Evolutionary conservation across 2,113 vertebrate species (phyloP).

Genomic region (Rhea pennata): DNA sequence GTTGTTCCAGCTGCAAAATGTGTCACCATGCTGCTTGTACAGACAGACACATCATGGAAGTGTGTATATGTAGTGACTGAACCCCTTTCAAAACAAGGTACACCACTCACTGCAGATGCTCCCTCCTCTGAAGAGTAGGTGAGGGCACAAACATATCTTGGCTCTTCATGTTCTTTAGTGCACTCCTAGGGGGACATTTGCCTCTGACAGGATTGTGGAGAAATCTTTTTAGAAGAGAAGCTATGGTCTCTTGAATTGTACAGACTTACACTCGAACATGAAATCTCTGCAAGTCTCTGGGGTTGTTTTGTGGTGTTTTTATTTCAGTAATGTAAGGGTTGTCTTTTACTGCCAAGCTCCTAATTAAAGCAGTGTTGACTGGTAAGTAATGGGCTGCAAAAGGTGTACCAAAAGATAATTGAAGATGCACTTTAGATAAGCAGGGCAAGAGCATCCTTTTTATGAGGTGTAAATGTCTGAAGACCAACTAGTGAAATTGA

Average conservation of each 20-base stretch:
- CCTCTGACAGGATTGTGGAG: not conserved
- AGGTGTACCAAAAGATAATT: conserved; percentile 62
- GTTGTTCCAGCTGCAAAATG: not conserved
- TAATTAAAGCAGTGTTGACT: conserved; percentile 57
- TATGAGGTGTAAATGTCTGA: conserved; percentile 66
- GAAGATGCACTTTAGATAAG: conserved; percentile 49
- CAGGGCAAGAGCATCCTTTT: conserved; percentile 25
- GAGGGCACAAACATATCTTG: not conserved
- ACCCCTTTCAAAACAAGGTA: not conserved
- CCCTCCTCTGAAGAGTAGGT: not conserved
- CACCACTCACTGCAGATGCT: not conserved
- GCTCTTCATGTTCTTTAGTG: not conserved
- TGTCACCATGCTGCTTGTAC: not conserved
- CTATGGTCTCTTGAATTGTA: not conserved
- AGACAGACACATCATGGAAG: not conserved
- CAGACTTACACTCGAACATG: not conserved
- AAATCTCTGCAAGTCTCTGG: not conserved
- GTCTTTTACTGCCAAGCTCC: conserved; percentile 33
- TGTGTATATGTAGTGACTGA: not conserved
- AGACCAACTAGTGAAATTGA: conserved; percentile 62
- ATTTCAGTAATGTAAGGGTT: conserved; percentile 41
- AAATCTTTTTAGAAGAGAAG: not conserved
- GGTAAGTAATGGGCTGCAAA: conserved; percentile 65
- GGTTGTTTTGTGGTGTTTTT: conserved; percentile 30
- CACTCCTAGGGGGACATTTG: not conserved